Base-by-base conservation (phyloP, 2,797 vertebrate species). In the Mormyrus hasselquistii region DNA sequence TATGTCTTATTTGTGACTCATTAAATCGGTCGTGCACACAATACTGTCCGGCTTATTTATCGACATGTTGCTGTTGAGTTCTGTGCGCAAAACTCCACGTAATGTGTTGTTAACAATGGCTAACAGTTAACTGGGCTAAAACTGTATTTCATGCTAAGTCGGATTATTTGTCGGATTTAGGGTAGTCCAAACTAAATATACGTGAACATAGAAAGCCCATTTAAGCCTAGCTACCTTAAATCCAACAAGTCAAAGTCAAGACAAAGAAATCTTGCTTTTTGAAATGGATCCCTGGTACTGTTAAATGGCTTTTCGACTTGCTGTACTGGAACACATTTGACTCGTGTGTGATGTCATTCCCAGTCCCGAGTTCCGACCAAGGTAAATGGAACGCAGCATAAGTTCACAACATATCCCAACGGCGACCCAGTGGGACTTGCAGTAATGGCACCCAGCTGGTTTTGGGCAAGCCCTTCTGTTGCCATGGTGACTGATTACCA, bases 401-500 rank as follows among this genome's bases (percentile, higher is more conserved):
- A 76, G 4, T 76, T 76, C 34, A 76, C 69, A 7, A 1, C 34
- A 3, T 16, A 69, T 34, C 65, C 10, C 10, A 4, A 5, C 3
- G 12, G 29, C 34, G 29, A 34, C 65, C 65, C 65, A 34, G 29
- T 14, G 65, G 65, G 25, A 1, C 0, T 10, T 34, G 25, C 10
- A 69, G 65, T 69, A 34, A 34, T n/a, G 38, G 38, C 38, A 2
- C 38, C 34, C 73, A 79, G 73, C 73, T 79, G 14, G 34, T 38
- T 79, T 44, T 44, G 73, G 73, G 38, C n/a, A 38, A 79, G 44
- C 73, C 34, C 34, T 19, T 44, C 14, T 8, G 73, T 79, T 44
- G 73, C 73, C 73, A 79, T 79, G 38, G 73, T 79, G 73, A 79
- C 5, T 79, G 73, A 79, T 79, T 41, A 79, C 73, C 73, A 79